phyloP scores from a whole-genome alignment of 2,113 vertebrate genomes.

The Theristicus caerulescens region DNA sequence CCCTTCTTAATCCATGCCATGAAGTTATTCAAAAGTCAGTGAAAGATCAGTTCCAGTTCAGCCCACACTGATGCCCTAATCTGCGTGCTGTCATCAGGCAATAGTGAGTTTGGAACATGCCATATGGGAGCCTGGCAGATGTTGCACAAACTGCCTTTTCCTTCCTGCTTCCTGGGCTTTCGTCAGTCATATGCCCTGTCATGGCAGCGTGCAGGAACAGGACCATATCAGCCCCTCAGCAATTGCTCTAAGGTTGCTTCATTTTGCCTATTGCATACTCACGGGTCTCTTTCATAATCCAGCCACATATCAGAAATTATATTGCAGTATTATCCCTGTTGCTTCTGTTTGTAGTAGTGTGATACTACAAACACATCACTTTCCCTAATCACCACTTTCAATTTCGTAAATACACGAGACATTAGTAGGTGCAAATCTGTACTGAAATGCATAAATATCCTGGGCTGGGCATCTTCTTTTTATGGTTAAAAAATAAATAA shows the following conservation, averaged over 20 bases:
- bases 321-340: background rate
- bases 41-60: conserved; percentile 65
- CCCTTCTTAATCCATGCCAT: conserved; percentile 26
- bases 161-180: conserved; percentile 35
- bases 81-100: conserved; percentile 58
- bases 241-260: background rate
- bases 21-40: conserved; percentile 57
- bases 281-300: background rate
- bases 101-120: conserved; percentile 47
- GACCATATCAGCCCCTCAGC: background rate
- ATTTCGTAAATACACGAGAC: background rate
- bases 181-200: background rate
- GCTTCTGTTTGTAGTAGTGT: background rate
- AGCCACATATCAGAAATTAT: background rate
- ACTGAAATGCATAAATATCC: background rate
- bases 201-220: background rate
- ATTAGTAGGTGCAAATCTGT: background rate
- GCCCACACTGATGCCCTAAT: conserved; percentile 55
- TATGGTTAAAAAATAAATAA: background rate
- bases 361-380: no score
- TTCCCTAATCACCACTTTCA: background rate
- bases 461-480: background rate
- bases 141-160: conserved; percentile 51
- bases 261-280: background rate
- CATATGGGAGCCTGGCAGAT: conserved; percentile 51